A percentile compares a stretch with the other conserved stretches of the same genome.
Evolutionary conservation across 2,113 vertebrate species (phyloP).

Genomic region (Salvelinus fontinalis): DNA sequence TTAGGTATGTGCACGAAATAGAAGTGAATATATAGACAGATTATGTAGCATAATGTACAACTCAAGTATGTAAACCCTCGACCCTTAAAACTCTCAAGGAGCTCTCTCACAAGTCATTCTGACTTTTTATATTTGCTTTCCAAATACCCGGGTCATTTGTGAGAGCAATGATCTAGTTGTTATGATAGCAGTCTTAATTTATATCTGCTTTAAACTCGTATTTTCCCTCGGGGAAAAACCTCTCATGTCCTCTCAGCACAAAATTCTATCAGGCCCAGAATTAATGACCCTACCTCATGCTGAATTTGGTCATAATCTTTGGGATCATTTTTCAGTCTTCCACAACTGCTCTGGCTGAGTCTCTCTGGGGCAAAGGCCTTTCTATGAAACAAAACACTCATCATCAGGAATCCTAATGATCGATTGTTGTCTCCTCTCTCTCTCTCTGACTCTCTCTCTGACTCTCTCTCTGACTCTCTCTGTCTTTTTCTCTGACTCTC

Average conservation of each 20-base stretch:
- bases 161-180: background rate
- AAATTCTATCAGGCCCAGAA: conserved; percentile 21
- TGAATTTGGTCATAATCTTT: conserved; percentile 41
- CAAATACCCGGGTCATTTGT: background rate
- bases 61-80: no score
- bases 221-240: conserved; percentile 43
- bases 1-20: background rate
- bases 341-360: conserved; percentile 33
- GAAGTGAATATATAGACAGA: no score
- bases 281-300: conserved; percentile 45
- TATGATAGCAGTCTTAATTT: conserved; percentile 53
- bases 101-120: no score
- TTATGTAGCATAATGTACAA: no score
- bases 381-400: background rate
- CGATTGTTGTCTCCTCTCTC: background rate
- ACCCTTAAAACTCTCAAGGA: no score
- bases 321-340: conserved; percentile 57
- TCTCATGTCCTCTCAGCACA: conserved; percentile 22
- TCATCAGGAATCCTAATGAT: conserved; percentile 25
- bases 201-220: conserved; percentile 43
- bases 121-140: background rate
- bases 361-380: background rate
- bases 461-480: conserved; percentile 26
- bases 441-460: background rate
- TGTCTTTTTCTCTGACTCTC: conserved; percentile 19